A percentile compares a stretch with the other conserved stretches of the same genome.
phyloP scores from a whole-genome alignment of 2,797 vertebrate species.

The Semaprochilodus insignis region DNA sequence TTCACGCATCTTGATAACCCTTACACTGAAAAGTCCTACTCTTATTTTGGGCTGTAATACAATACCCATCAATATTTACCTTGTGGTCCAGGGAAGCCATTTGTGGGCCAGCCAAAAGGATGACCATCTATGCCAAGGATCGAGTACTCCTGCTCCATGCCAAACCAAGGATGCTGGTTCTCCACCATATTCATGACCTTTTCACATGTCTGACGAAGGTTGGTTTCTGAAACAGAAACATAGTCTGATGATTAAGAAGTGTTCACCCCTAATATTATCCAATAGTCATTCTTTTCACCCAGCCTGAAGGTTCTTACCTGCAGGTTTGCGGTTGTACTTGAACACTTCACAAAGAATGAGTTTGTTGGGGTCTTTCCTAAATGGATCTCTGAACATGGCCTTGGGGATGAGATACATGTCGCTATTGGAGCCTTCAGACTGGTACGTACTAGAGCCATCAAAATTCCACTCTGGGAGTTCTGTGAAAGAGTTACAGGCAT shows the following conservation, averaged over 20 bases:
- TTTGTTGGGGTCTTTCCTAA: slow-evolving; percentile 96
- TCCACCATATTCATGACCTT: slow-evolving; percentile 92
- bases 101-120: slow-evolving; percentile 97
- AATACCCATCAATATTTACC: slow-evolving; percentile 72
- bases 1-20: no score
- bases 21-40: neutral
- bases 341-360: slow-evolving; percentile 95
- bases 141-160: slow-evolving; percentile 98
- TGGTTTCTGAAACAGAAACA: slow-evolving; percentile 81
- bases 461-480: slow-evolving; percentile 98
- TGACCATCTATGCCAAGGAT: slow-evolving; percentile 93
- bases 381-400: slow-evolving; percentile 95
- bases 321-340: slow-evolving; percentile 94
- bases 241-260: neutral
- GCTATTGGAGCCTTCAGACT: slow-evolving; percentile 96
- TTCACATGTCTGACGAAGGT: slow-evolving; percentile 86
- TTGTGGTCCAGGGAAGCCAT: slow-evolving; percentile 96
- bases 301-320: slow-evolving; percentile 77
- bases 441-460: slow-evolving; percentile 95
- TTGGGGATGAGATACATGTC: slow-evolving; percentile 95
- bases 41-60: neutral
- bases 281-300: neutral
- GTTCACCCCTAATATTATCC: no score
- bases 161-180: slow-evolving; percentile 94
- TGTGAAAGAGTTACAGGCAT: slow-evolving; percentile 57